Evolutionary conservation across 92 coral and sea anemone genomes (phyloP), one percentile per base, ranked within the genome.

Genomic region (Desmophyllum pertusum): DNA sequence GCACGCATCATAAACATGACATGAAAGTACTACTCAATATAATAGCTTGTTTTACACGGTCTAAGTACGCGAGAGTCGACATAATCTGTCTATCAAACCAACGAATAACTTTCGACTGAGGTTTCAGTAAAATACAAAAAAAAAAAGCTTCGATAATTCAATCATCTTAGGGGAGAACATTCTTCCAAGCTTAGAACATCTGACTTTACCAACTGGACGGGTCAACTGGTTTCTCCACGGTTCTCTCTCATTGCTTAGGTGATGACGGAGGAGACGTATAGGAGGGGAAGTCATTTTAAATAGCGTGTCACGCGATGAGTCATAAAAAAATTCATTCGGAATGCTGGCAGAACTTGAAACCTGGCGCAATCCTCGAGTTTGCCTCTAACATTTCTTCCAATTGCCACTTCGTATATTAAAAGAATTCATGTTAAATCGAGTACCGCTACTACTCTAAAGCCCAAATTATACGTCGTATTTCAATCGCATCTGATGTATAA

Each of bases 191-290:
- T 25, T 25, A n/a, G 31, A 19, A 59, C 8, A 59, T 59, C 40
- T 67, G 73, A 67, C 73, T 38, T 33, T 36, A 67, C 73, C 73
- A 37, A 67, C 73, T 15, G 73, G 6, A 21, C 33, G 73, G 73
- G 73, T 67, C 73, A 67, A 37, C 40, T 67, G 10, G 73, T 67
- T 67, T 33, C 0, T 41, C 35, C 53, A 48, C 53, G 19, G 67
- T 25, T 67, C 39, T 31, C 23, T 21, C 25, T 55, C 9, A 2
- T 29, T 15, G n/a, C n/a, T 37, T 6, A 38, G 36, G 29, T 7
- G 73, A 36, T 67, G 42, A 67, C 11, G 25, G 13, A 36, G 5
- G 10, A 18, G 73, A 67, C 36, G 10, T 23, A n/a, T 0, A 18
- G 21, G 45, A n/a, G 11, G n/a, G n/a, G n/a, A n/a, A n/a, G n/a